These are phyloP conservation scores for Bedellia somnulentella DNA, from an alignment of 2,888 invertebrate genomes.

Conservation along the genomic window DNA sequence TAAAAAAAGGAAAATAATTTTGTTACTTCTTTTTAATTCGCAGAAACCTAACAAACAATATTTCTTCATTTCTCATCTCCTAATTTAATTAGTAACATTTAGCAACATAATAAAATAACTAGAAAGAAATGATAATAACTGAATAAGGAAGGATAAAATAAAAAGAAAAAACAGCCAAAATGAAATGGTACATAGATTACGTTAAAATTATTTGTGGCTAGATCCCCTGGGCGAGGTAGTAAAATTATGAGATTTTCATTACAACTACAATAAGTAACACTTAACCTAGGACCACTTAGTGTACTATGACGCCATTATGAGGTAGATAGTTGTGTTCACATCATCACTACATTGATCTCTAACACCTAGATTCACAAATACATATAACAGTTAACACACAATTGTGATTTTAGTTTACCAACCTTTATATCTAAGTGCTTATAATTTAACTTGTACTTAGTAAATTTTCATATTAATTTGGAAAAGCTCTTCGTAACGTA, in stretches of 20 bases:
- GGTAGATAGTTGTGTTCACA: conserved; percentile 3
- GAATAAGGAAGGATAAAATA: conserved; percentile 30
- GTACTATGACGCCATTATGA: too few species aligned
- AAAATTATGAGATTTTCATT: conserved; percentile 48
- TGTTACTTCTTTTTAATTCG: conserved; percentile 61
- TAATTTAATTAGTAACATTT: conserved; percentile 63
- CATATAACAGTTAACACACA: too few species aligned
- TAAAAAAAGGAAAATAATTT: conserved; percentile 34
- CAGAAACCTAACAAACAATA: conserved; percentile 64
- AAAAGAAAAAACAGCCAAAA: too few species aligned
- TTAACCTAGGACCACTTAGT: conserved; percentile 38
- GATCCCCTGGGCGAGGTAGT: conserved; percentile 36
- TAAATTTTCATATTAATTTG: too few species aligned
- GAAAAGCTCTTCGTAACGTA: too few species aligned
- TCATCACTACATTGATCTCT: too few species aligned
- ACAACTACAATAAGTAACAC: conserved; percentile 49
- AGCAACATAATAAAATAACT: conserved; percentile 62
- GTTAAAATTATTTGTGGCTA: conserved; percentile 30
- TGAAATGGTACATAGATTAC: conserved; percentile 57
- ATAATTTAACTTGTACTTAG: too few species aligned
- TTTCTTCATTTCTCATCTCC: conserved; percentile 51
- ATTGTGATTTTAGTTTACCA: too few species aligned
- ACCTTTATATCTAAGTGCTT: too few species aligned
- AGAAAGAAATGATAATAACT: conserved; percentile 49
- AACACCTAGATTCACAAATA: too few species aligned